These are phyloP conservation scores for Peribatodes rhomboidaria DNA, from an alignment of 2,888 invertebrate species.

Conservation along the genomic window DNA sequence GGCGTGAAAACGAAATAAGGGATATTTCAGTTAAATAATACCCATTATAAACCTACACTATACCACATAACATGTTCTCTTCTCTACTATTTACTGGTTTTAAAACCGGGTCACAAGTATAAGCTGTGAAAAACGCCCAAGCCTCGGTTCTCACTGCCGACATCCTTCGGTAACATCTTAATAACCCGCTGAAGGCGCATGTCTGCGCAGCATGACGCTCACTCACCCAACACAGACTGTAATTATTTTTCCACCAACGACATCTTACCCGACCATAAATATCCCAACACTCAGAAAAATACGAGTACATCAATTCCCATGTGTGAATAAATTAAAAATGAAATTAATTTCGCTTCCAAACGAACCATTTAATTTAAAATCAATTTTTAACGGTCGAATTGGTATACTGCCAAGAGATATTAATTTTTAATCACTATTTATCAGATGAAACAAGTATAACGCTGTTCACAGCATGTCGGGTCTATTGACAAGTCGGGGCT, in stretches of 20 bases:
- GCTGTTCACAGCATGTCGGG: constrained; percentile 58
- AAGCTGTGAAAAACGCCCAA: constrained; percentile 1
- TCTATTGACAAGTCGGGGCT: constrained; percentile 74
- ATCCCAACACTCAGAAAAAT: constrained; percentile 59
- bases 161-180: constrained; percentile 73
- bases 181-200: constrained; percentile 76
- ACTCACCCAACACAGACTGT: constrained; percentile 65
- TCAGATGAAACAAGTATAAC: constrained; percentile 48
- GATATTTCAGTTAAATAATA: too few species aligned
- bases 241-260: constrained; percentile 81
- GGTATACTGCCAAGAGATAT: constrained; percentile 25
- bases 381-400: constrained; percentile 48
- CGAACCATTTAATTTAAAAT: constrained; percentile 45
- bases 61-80: too few species aligned
- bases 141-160: constrained; percentile 19
- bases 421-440: constrained; percentile 45
- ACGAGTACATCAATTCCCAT: constrained; percentile 63
- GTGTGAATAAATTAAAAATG: constrained; percentile 59
- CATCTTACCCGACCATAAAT: constrained; percentile 72
- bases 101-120: too few species aligned
- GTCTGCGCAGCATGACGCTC: constrained; percentile 81
- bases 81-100: too few species aligned
- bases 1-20: too few species aligned
- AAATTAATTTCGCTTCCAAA: constrained; percentile 54
- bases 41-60: too few species aligned